Base-by-base conservation (phyloP, 2,113 vertebrate genomes). In the Thermophis baileyi region DNA sequence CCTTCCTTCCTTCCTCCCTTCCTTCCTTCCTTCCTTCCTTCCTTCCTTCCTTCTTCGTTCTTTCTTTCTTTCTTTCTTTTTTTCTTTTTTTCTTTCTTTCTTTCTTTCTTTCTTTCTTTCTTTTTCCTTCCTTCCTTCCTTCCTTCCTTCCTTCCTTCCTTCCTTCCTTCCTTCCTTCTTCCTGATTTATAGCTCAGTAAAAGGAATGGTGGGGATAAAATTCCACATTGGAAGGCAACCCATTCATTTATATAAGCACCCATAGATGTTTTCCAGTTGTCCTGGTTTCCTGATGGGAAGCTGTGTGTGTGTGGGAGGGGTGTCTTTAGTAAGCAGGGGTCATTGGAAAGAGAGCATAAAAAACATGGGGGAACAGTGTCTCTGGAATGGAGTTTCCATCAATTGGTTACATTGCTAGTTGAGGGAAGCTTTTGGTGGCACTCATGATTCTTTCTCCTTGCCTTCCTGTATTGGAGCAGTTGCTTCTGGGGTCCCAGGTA, bases 181-280 rank as follows among this genome's bases (percentile, higher is more conserved):
- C 27, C 57, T n/a, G 35, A 46, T 88, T 89, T 92, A 87, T 90
- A 90, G 25, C 44, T 85, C 20, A 55, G 54, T 85, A 54, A 90
- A 54, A 86, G 24, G 44, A 69, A 92, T 94, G 6, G 24, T 35
- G 44, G 8, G 35, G 54, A 35, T 12, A 44, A 95, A 95, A 94
- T 93, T 91, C 94, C 88, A 44, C 7, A 40, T 22, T 81, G 74
- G 74, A 3, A 81, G 74, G 74, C 74, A 81, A 81, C 18, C 6
- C 74, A 44, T 44, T 81, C 74, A 3, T 44, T 44, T 81, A 40
- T 20, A 20, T 81, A 20, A 81, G n/a, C 69, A 81, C 69, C 35
- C 6, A 81, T 6, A 8, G 7, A 81, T 91, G 92, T 92, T 89
- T 55, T 89, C 93, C 94, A 54, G 20, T 49, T 55, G 89, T 81